These are phyloP conservation scores for Bovichtus diacanthus DNA, from an alignment of 2,797 vertebrate species.

Conservation along the genomic window DNA sequence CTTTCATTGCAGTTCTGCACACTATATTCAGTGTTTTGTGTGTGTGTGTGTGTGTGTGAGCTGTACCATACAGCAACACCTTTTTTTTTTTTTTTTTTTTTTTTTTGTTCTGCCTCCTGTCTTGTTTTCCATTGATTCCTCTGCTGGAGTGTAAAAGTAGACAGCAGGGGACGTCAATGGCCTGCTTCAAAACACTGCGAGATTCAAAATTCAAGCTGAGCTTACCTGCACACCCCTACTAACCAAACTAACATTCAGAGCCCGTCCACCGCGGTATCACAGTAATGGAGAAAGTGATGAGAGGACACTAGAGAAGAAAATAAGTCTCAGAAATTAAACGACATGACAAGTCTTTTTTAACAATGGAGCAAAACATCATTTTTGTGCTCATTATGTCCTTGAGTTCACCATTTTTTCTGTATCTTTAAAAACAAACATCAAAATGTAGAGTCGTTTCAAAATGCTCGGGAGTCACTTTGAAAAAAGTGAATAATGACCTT, in stretches of 20 bases:
- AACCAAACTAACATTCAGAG: background rate
- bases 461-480: background rate
- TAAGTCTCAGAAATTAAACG: too few species aligned
- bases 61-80: background rate
- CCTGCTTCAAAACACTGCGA: conserved; percentile 2
- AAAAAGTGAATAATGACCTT: background rate
- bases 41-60: background rate
- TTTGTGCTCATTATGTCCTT: too few species aligned
- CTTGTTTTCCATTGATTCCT: conserved; percentile 15
- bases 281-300: background rate
- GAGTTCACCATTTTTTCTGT: too few species aligned
- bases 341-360: too few species aligned
- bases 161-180: conserved; percentile 21
- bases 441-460: background rate
- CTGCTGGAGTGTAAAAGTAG: conserved; percentile 18
- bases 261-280: background rate
- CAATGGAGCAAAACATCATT: too few species aligned
- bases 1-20: background rate
- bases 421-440: background rate
- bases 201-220: background rate
- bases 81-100: rapidly evolving
- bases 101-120: conserved; percentile 6
- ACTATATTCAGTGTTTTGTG: background rate
- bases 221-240: background rate
- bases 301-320: background rate